Evolutionary conservation across 2,888 invertebrate genomes (phyloP), one percentile per base, ranked within the genome.

Genomic region (Euproctis similis): DNA sequence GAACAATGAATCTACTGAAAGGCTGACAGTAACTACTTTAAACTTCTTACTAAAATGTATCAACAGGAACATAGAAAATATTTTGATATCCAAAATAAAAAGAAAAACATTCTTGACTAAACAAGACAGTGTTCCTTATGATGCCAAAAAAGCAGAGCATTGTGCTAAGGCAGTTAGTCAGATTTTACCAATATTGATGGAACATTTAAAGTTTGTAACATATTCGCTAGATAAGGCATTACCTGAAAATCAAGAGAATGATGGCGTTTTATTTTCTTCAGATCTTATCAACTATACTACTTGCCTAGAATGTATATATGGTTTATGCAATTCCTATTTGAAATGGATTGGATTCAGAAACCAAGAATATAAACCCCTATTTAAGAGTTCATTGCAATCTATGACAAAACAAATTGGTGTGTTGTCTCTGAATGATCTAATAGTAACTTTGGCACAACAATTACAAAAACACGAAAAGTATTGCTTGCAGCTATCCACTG

Each of bases 321-420:
- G 76, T 13, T 63, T 89, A 24, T 63, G 87, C n/a, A 81, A 86
- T 3, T 81, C 80, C 26, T 87, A 87, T 48, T 89, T 89, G 35
- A 87, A 87, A 54, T 88, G 90, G 91, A 80, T 87, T 59, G 88
- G 87, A 30, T 90, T 90, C 53, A 76, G 74, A 37, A 87, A 80
- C 48, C 75, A 71, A 18, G 74, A 70, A 19, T 55, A 77, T 22
- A 61, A 50, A 45, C 54, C 64, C 12, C 53, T 84, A 34, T 46
- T 84, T 1, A 76, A 74, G 42, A 67, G 53, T 43, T 74, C 81
- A 9, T 42, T 84, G 13, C 71, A 77, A 47, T 65, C 72, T 34
- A 51, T 87, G 19, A 64, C 71, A 30, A 61, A 56, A 27, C 43
- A 60, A 13, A 50, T 47, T 17, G 53, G 69, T 13, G 45, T 61